Evolutionary conservation across 2,797 vertebrate species (phyloP).

Genomic region (Siniperca obscura): DNA sequence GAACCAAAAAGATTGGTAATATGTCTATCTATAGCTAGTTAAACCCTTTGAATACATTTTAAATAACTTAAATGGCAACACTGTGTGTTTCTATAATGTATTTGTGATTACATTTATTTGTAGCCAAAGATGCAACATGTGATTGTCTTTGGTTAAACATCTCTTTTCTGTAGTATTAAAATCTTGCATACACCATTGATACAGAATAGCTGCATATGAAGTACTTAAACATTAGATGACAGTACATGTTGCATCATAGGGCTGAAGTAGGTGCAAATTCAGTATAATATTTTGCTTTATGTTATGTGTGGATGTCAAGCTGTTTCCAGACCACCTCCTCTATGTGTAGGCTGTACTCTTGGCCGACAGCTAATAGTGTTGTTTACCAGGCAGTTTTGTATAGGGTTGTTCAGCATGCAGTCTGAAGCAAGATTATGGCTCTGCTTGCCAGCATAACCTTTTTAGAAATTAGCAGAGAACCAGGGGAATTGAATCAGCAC

Average conservation of each 20-base stretch:
- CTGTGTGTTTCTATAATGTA: background rate
- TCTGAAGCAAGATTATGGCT: conserved; percentile 32
- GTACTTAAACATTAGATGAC: conserved; percentile 2
- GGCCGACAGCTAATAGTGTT: conserved; percentile 28
- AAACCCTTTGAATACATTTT: background rate
- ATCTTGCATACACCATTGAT: background rate
- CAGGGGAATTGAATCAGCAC: conserved; percentile 43
- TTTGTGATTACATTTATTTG: background rate
- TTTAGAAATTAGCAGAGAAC: conserved; percentile 55
- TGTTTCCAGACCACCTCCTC: conserved; percentile 25
- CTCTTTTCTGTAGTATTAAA: background rate
- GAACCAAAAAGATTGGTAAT: background rate
- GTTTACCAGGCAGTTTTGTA: conserved; percentile 46
- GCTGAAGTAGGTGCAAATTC: conserved; percentile 23
- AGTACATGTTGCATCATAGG: conserved; percentile 4
- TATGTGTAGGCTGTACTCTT: conserved; percentile 32
- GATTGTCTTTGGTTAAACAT: background rate
- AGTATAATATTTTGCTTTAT: conserved; percentile 27
- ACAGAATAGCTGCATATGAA: background rate
- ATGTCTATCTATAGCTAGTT: background rate
- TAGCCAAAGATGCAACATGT: background rate
- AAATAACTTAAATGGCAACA: background rate
- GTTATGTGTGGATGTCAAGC: conserved; percentile 17
- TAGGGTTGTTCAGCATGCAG: conserved; percentile 18
- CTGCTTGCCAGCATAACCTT: conserved; percentile 30